These are phyloP conservation scores for Micromys minutus DNA, from an alignment of 2,113 vertebrate species.

Conservation along the genomic window DNA sequence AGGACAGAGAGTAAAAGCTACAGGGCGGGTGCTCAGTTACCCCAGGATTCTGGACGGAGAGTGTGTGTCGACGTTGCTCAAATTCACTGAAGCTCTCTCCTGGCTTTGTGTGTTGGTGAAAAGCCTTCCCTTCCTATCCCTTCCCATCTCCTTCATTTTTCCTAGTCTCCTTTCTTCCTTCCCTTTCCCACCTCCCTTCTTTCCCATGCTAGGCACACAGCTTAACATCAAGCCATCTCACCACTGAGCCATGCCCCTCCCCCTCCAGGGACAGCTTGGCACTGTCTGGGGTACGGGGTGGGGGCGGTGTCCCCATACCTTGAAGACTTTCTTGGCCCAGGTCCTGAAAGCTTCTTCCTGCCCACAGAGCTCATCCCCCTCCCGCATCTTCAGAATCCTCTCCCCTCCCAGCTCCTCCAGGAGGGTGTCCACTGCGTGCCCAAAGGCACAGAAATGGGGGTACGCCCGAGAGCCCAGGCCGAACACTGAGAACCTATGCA, in stretches of 20 bases:
- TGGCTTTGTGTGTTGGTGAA: background rate
- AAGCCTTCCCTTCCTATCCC: background rate
- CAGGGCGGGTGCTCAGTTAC: background rate
- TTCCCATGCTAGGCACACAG: background rate
- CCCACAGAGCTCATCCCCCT: slow-evolving; percentile 98
- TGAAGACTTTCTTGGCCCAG: slow-evolving; percentile 99
- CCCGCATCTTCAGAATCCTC: slow-evolving; percentile 97
- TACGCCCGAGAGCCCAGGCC: slow-evolving; percentile 98
- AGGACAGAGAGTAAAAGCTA: background rate
- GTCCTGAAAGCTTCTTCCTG: slow-evolving; percentile 99
- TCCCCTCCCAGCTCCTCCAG: slow-evolving; percentile 98
- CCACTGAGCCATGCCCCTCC: background rate
- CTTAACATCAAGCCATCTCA: background rate
- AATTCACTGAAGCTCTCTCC: background rate
- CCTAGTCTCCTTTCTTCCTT: no score
- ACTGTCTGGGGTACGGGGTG: fast-evolving
- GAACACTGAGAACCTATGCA: slow-evolving; percentile 95
- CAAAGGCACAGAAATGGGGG: slow-evolving; percentile 99
- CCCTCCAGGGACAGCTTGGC: background rate
- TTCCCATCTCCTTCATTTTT: no score
- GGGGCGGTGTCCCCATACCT: slow-evolving; percentile 92
- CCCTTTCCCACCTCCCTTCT: background rate
- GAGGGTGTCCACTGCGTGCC: slow-evolving; percentile 96
- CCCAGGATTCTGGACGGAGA: background rate
- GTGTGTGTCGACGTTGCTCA: background rate